phyloP scores from a whole-genome alignment of 2,113 vertebrate species.

The Plestiodon gilberti region DNA sequence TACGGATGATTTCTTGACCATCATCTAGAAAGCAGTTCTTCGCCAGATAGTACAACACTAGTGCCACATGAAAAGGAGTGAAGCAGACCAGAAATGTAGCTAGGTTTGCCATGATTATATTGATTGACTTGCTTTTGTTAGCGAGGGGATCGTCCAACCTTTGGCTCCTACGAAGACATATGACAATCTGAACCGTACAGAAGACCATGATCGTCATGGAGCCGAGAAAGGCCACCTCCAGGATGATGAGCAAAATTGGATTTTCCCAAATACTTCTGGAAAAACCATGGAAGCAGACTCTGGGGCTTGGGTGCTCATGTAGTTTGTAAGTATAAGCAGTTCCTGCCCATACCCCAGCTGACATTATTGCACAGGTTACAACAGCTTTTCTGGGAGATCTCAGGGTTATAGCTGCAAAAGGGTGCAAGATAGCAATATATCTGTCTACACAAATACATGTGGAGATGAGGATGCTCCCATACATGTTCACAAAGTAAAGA shows the following conservation, averaged over 20 bases:
- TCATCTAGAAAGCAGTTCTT: conserved; percentile 31
- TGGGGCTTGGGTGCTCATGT: background rate
- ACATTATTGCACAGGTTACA: conserved; percentile 63
- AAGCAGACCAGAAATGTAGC: conserved; percentile 72
- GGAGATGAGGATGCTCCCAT: conserved; percentile 77
- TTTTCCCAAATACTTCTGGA: conserved; percentile 67
- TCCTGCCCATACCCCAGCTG: conserved; percentile 43
- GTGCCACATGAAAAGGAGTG: conserved; percentile 72
- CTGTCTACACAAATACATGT: conserved; percentile 75
- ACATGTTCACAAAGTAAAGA: conserved; percentile 79
- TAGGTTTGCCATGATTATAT: conserved; percentile 73
- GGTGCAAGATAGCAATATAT: conserved; percentile 66
- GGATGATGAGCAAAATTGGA: conserved; percentile 27
- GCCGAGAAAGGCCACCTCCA: conserved; percentile 60
- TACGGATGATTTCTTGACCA: conserved; percentile 38
- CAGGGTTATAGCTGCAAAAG: conserved; percentile 55
- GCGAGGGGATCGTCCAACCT: conserved; percentile 27
- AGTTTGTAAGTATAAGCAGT: conserved; percentile 58
- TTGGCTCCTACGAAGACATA: conserved; percentile 50
- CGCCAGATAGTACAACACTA: conserved; percentile 68
- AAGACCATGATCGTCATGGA: conserved; percentile 64
- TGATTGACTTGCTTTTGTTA: conserved; percentile 62
- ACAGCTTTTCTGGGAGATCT: conserved; percentile 71
- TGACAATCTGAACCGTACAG: conserved; percentile 64
- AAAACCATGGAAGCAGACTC: conserved; percentile 71